Evolutionary conservation across 2,113 vertebrate species (phyloP).

Genomic region (Heloderma charlesbogerti): DNA sequence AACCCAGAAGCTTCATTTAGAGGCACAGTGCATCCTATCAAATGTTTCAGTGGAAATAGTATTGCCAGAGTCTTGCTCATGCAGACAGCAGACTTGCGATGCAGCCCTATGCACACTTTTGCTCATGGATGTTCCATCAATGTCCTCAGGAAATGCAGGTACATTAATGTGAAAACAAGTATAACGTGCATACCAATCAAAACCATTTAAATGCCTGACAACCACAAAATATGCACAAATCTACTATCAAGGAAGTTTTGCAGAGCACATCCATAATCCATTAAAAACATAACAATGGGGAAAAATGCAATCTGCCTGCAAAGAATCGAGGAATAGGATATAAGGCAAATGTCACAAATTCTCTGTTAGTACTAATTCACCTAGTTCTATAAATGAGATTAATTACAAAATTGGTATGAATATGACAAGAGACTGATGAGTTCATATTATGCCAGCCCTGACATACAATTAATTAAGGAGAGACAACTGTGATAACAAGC

Average conservation of each 20-base stretch:
- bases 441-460: constrained; percentile 43
- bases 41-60: background rate
- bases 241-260: constrained; percentile 15
- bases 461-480: constrained; percentile 68
- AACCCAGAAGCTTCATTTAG: background rate
- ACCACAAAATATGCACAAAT: fast-evolving
- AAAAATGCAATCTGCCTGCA: constrained; percentile 36
- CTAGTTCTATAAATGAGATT: constrained; percentile 47
- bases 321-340: constrained; percentile 37
- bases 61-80: background rate
- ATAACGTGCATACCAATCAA: background rate
- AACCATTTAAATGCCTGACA: constrained; percentile 16
- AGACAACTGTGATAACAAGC: constrained; percentile 56
- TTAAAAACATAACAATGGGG: constrained; percentile 19
- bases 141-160: background rate
- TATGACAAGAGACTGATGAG: constrained; percentile 55
- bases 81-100: background rate
- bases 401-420: constrained; percentile 62
- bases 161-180: background rate
- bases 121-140: background rate
- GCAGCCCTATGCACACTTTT: background rate
- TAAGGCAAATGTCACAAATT: constrained; percentile 36
- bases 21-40: background rate
- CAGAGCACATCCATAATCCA: background rate
- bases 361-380: constrained; percentile 43